Conservation (phyloP, 2,113 vertebrate genomes). For the Pampusana beccarii region DNA sequence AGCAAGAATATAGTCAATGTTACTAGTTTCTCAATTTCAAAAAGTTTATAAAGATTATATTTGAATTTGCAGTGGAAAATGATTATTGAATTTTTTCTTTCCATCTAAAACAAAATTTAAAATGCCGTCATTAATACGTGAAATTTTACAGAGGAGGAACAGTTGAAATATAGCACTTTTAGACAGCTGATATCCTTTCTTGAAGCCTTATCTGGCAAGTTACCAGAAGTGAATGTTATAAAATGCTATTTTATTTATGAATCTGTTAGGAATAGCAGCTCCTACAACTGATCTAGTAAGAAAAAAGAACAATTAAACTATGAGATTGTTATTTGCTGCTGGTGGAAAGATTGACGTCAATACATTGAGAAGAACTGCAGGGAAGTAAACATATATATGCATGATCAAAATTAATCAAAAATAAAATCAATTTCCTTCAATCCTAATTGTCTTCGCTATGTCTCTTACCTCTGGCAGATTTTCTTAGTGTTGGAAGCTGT, state of each 20-base stretch:
- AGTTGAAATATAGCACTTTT: conserved; percentile 3
- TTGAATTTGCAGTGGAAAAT: conserved; percentile 5
- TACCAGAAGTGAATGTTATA: conserved; percentile 3
- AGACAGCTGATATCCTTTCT: conserved; percentile 13
- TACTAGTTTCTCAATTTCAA: conserved; percentile 15
- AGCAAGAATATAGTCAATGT: conserved; percentile 19
- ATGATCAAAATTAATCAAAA: neutral
- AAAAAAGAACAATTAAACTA: conserved; percentile 19
- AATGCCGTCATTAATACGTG: neutral
- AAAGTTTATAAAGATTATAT: conserved; percentile 5
- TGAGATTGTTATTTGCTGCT: neutral
- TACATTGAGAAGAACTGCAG: neutral
- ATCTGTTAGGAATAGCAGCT: conserved; percentile 8
- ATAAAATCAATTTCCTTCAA: conserved; percentile 7
- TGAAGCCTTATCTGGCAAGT: conserved; percentile 23
- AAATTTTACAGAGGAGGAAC: neutral
- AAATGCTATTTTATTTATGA: conserved; percentile 41
- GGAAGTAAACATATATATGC: neutral
- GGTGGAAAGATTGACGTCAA: neutral
- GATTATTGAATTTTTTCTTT: neutral
- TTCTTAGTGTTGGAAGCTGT: conserved; percentile 42
- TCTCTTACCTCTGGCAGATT: conserved; percentile 67
- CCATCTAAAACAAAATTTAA: neutral
- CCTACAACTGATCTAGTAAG: neutral
- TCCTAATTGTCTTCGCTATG: conserved; percentile 26